Conservation (phyloP, 2,113 vertebrate species). For the Pseudorasbora parva region DNA sequence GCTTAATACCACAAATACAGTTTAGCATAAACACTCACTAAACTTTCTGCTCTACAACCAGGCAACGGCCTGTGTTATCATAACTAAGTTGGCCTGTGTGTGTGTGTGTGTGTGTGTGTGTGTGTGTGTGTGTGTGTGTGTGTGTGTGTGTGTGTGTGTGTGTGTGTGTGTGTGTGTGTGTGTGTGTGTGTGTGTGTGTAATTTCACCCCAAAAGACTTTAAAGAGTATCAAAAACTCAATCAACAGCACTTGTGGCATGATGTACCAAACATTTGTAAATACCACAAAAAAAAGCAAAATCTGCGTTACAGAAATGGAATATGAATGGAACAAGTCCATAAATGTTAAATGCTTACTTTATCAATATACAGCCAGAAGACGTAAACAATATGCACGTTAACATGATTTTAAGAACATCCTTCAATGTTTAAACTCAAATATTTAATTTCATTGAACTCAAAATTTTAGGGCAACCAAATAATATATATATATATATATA, state of each 20-base stretch:
- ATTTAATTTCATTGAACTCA: too few species aligned
- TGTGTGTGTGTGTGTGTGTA: slow-evolving; percentile 21
- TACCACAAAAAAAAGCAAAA: not conserved
- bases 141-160: slow-evolving; percentile 49
- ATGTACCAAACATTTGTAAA: too few species aligned
- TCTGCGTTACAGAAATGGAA: not conserved
- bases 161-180: slow-evolving; percentile 39
- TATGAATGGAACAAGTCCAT: not conserved
- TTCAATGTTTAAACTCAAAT: too few species aligned
- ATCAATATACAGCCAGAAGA: not conserved
- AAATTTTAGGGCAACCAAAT: too few species aligned
- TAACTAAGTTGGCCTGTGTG: slow-evolving; percentile 7
- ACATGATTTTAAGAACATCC: not conserved
- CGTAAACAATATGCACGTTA: not conserved
- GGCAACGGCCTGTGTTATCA: not conserved
- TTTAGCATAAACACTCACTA: slow-evolving; percentile 15
- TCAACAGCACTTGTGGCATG: not conserved
- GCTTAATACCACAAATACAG: slow-evolving; percentile 17
- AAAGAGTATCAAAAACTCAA: not conserved
- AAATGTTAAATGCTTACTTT: not conserved
- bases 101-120: slow-evolving; percentile 35
- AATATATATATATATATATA: too few species aligned
- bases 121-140: slow-evolving; percentile 58
- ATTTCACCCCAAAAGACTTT: not conserved
- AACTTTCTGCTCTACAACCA: slow-evolving; percentile 23